Conservation (phyloP, 2,888 invertebrate species). For the Cremastinae sp. region DNA sequence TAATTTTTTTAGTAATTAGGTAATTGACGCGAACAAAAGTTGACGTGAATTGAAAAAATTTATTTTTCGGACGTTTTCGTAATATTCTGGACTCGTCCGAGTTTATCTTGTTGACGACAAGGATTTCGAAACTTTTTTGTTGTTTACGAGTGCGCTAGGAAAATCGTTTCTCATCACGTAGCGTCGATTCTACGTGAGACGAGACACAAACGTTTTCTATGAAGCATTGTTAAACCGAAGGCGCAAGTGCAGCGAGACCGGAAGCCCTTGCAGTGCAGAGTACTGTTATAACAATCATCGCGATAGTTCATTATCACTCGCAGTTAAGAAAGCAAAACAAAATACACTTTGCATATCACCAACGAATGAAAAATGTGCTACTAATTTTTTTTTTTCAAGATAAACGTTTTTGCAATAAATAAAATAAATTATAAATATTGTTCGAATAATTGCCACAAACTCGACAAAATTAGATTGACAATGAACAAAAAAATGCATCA, state of each 20-base stretch:
- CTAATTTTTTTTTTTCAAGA: no score
- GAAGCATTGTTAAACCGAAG: constrained; percentile 41
- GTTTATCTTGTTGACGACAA: no score
- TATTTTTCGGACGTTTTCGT: no score
- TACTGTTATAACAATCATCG: constrained; percentile 44
- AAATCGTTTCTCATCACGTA: constrained; percentile 23
- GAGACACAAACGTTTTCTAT: constrained; percentile 2
- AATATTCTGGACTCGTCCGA: no score
- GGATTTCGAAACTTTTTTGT: not conserved
- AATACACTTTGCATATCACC: not conserved
- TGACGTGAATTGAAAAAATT: no score
- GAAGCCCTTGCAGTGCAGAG: constrained; percentile 20
- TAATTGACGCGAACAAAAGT: no score
- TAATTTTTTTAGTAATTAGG: no score
- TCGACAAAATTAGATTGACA: no score
- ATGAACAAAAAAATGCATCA: no score
- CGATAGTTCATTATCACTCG: not conserved
- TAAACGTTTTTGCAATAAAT: no score
- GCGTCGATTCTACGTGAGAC: constrained; percentile 19
- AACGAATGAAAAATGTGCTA: not conserved
- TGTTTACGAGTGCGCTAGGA: not conserved
- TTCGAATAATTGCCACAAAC: no score
- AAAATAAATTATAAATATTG: no score
- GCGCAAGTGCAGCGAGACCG: constrained; percentile 35
- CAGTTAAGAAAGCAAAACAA: not conserved